Base-by-base conservation (phyloP, 2,113 vertebrate genomes). In the Myotis lucifugus region DNA sequence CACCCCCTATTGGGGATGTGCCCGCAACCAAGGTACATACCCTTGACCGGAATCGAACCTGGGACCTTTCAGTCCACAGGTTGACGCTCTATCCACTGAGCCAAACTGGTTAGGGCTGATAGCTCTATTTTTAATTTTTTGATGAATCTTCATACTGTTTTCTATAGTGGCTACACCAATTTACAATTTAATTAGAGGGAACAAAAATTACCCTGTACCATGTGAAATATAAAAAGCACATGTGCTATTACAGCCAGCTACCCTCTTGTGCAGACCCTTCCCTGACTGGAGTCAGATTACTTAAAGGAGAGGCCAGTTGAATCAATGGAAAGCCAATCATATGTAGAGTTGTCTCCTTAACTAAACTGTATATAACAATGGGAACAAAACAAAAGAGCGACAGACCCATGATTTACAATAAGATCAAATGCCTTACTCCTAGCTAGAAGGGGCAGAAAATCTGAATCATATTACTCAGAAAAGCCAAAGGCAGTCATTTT, bases 241-340 rank as follows among this genome's bases (percentile, higher is more conserved):
- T 5, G 18, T 69, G 18, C 27, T 27, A 8, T 78, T 67, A 48
- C 12, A 19, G 14, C 59, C n/a, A 40, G 70, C 32, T 40, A 17
- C 8, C 46, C 27, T 88, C 64, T 32, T 67, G 48, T 50, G 67
- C 93, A 88, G 83, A 12, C 40, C 69, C 25, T 82, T 74, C 8
- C 54, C 10, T 86, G 42, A 69, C 2, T 81, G 46, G 42, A 93
- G 81, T 72, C 66, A 85, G 37, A 89, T 2, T 66, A 92, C 84
- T 95, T 66, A 92, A 94, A 81, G n/a, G 72, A 85, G 82, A 92
- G 91, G 34, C 69, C 82, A 94, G 77, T 61, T 37, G 32, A 90
- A 48, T 77, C 72, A 88, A 48, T 56, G 13, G 9, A 34, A 86
- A 93, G 74, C 37, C 85, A 92, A 2, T 78, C 21, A 54, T 85